A percentile compares a stretch with the other conserved stretches of the same genome.
These are phyloP conservation scores for Trichosurus vulpecula DNA, from an alignment of 2,797 vertebrate species.

Conservation along the genomic window DNA sequence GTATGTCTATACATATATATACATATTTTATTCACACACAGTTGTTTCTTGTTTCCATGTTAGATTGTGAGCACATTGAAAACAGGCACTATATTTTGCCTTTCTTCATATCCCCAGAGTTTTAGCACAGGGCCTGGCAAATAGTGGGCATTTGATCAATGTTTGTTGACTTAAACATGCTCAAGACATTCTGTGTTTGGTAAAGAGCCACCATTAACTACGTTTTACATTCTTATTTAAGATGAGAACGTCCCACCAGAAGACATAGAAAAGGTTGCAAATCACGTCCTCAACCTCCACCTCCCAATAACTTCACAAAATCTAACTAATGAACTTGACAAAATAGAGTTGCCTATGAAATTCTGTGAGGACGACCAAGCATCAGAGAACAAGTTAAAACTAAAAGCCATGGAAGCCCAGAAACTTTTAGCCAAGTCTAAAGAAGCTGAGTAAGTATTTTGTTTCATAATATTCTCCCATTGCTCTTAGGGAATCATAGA, in stretches of 20 bases:
- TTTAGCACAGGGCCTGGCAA: neutral
- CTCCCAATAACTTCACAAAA: constrained; percentile 85
- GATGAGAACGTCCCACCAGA: constrained; percentile 87
- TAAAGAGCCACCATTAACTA: constrained; percentile 28
- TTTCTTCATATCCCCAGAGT: neutral
- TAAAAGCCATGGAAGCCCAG: constrained; percentile 71
- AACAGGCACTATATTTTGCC: neutral
- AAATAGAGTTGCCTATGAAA: constrained; percentile 81
- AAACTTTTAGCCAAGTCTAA: constrained; percentile 83
- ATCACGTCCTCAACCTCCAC: constrained; percentile 86
- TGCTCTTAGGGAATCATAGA: neutral
- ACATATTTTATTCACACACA: neutral
- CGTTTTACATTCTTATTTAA: constrained; percentile 76
- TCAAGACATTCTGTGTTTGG: neutral
- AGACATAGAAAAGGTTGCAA: constrained; percentile 90
- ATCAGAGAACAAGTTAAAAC: constrained; percentile 79
- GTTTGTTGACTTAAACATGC: neutral
- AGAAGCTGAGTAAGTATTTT: constrained; percentile 84
- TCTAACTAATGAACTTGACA: constrained; percentile 83
- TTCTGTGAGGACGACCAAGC: constrained; percentile 78
- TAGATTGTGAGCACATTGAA: neutral
- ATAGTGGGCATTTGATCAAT: neutral
- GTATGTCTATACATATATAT: neutral
- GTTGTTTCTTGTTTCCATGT: neutral
- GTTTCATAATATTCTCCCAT: neutral